Evolutionary conservation across 2,888 invertebrate species (phyloP).

Genomic region (Tiliacea aurago): DNA sequence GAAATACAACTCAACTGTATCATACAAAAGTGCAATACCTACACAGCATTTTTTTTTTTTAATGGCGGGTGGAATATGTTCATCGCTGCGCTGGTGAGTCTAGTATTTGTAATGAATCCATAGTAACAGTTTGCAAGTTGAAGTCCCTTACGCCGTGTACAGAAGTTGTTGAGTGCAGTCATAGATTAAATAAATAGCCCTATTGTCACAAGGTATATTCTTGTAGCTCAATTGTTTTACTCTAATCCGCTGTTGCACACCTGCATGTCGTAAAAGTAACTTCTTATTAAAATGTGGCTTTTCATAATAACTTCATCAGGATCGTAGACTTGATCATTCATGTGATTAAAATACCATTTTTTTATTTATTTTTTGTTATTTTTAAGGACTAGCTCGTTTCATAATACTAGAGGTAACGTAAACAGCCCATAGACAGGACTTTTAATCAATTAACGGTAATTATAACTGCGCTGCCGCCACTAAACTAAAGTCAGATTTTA

Average conservation of each 20-base stretch:
- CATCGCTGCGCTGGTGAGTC: background rate
- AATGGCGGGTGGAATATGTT: rapidly evolving
- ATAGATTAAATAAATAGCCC: slow-evolving; percentile 6
- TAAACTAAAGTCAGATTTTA: too few relatives aligned
- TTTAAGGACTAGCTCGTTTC: background rate
- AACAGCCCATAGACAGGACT: background rate
- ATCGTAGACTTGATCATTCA: background rate
- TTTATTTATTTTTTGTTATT: background rate
- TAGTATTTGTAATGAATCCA: background rate
- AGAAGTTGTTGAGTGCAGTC: background rate
- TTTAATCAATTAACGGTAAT: background rate
- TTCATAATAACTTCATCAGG: background rate
- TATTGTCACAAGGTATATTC: slow-evolving; percentile 4
- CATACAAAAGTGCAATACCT: background rate
- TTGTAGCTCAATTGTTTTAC: slow-evolving; percentile 29
- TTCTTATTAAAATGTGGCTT: slow-evolving; percentile 34
- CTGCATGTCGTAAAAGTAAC: slow-evolving; percentile 74
- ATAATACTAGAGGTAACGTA: background rate
- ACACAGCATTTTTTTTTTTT: background rate
- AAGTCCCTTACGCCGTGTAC: background rate
- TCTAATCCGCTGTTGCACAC: slow-evolving; percentile 76
- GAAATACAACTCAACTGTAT: background rate
- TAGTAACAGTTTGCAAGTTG: background rate
- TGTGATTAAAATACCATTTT: slow-evolving; percentile 6
- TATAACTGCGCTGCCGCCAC: too few relatives aligned